Evolutionary conservation across 1,140 invertebrate genomes (phyloP), one percentile per base, ranked within the genome.

Genomic region (Trichonephila clavipes): DNA sequence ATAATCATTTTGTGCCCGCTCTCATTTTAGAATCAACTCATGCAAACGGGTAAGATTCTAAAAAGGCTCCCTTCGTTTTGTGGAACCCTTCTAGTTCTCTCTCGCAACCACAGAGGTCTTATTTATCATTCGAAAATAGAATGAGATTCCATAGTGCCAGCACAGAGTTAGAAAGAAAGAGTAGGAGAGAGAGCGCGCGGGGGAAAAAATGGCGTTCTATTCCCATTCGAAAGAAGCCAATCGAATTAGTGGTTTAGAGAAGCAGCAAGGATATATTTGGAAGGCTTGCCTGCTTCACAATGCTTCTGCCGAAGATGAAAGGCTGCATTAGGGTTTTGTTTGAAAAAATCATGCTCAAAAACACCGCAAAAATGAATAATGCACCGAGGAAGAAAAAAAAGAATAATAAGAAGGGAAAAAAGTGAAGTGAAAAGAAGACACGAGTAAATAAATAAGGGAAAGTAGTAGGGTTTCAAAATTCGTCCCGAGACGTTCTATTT

Each of bases 311-410:
- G 87, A 18, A 58, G 72, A 61, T 81, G 89, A 90, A 58, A 81
- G 72, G 59, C 88, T 72, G 69, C 72, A 82, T 90, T 82, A 82
- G 58, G 89, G 89, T 62, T 58, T 90, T 90, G 69, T 81, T 72
- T 72, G 89, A 81, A 81, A 90, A 90, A 90, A 62, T 61, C 34
- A 90, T 81, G 72, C 69, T 86, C 51, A 87, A 92, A 92, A 92
- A 92, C 83, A 86, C 82, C 92, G 85, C 51, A 44, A 44, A 93
- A 93, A 93, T 88, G 81, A 88, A 93, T 93, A 88, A 93, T 93
- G 92, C 72, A 92, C 91, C 44, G 72, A 81, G 21, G 62, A 59
- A 62, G 62, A n/a, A 51, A 72, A 61, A 77, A 61, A 62, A 82
- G 61, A 82, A 82, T 72, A 40, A 72, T 19, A 77, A 72, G 7